Evolutionary conservation across 2,888 invertebrate species (phyloP).

Genomic region (Tetragonisca angustula): DNA sequence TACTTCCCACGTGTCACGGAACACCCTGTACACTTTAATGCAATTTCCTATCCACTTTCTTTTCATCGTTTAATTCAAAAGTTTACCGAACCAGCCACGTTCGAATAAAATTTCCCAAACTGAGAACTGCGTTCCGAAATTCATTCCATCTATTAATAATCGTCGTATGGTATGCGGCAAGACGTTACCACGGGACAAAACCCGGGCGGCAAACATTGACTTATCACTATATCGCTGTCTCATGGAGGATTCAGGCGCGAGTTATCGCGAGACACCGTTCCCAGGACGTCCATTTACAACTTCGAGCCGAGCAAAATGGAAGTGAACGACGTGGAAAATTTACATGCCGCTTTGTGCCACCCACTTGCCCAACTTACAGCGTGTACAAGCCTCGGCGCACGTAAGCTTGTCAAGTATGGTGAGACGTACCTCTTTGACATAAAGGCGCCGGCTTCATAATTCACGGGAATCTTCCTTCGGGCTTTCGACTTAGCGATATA

Average conservation of each 20-base stretch:
- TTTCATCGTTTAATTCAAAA: background rate
- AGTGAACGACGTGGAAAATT: slow-evolving; percentile 71
- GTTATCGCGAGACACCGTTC: slow-evolving; percentile 63
- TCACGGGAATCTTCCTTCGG: slow-evolving; percentile 64
- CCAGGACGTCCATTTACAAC: slow-evolving; percentile 71
- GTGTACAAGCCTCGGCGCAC: slow-evolving; percentile 21
- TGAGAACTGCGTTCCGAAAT: slow-evolving; percentile 19
- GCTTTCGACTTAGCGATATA: slow-evolving; percentile 52
- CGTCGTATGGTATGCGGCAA: background rate
- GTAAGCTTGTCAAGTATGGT: slow-evolving; percentile 59
- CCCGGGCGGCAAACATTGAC: slow-evolving; percentile 53
- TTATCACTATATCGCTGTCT: slow-evolving; percentile 48
- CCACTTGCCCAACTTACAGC: slow-evolving; percentile 59
- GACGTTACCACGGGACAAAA: slow-evolving; percentile 47
- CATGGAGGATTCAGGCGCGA: slow-evolving; percentile 57
- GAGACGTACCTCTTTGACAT: slow-evolving; percentile 63
- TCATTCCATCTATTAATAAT: slow-evolving; percentile 52
- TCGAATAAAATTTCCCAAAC: background rate
- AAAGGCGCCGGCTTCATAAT: slow-evolving; percentile 69
- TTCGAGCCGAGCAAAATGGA: slow-evolving; percentile 67
- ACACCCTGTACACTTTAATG: background rate
- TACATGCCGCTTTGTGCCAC: slow-evolving; percentile 69
- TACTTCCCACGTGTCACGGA: no score
- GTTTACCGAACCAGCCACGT: background rate
- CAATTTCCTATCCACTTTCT: background rate